Percentiles rank a stretch among this genome's conserved stretches.
phyloP scores from a whole-genome alignment of 2,888 invertebrate genomes.

The Pinctada fucata region DNA sequence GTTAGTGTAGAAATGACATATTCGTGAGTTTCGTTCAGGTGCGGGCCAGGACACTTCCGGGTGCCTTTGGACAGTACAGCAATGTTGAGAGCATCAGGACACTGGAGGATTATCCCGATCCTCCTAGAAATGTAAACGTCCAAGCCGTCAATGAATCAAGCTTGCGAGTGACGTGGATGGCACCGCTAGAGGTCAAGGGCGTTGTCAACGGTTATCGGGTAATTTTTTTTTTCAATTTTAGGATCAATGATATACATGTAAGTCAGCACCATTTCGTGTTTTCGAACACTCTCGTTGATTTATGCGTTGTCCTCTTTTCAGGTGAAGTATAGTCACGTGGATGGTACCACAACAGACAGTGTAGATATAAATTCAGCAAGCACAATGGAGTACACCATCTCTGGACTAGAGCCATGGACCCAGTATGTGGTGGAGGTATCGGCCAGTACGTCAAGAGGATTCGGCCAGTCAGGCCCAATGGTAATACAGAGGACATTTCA shows the following conservation, averaged over 20 bases:
- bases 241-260: no score
- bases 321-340: constrained; percentile 41
- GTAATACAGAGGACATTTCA: constrained; percentile 84
- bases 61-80: constrained; percentile 57
- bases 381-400: constrained; percentile 60
- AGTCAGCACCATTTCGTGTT: no score
- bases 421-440: constrained; percentile 85
- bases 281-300: neutral
- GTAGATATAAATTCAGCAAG: constrained; percentile 12
- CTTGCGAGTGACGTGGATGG: constrained; percentile 46
- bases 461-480: constrained; percentile 78
- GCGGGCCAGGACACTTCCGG: constrained; percentile 61
- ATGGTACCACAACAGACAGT: neutral
- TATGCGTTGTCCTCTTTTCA: constrained; percentile 28
- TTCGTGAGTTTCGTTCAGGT: constrained; percentile 53
- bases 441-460: constrained; percentile 80
- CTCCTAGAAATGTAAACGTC: constrained; percentile 79
- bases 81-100: constrained; percentile 47
- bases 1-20: no score
- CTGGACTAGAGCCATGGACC: constrained; percentile 84
- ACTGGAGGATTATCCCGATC: constrained; percentile 81
- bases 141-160: constrained; percentile 49
- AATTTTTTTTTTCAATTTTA: neutral
- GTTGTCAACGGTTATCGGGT: constrained; percentile 49
- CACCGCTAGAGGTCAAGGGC: constrained; percentile 35